These are phyloP conservation scores for Eidolon dupreanum DNA, from an alignment of 2,797 vertebrate genomes.

Conservation along the genomic window DNA sequence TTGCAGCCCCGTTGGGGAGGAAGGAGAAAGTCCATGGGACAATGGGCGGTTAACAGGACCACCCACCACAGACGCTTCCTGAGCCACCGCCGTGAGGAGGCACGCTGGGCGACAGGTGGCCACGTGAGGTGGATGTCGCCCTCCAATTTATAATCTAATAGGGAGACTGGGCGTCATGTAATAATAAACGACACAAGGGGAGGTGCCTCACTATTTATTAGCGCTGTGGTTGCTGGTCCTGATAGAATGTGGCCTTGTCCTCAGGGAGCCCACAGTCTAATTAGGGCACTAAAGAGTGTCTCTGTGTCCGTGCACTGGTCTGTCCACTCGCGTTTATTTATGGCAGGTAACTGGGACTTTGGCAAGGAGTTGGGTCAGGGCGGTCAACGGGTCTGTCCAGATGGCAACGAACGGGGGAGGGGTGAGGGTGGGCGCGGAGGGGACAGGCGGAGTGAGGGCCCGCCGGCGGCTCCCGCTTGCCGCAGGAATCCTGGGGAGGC, in stretches of 20 bases:
- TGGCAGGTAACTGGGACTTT: not conserved
- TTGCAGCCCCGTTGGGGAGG: not conserved
- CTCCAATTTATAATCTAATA: not conserved
- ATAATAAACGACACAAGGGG: too few relatives aligned
- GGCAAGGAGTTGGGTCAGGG: not conserved
- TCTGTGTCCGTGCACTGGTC: fast-evolving
- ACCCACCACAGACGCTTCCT: too few relatives aligned
- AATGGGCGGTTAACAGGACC: not conserved
- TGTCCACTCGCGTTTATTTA: not conserved
- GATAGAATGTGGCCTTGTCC: not conserved
- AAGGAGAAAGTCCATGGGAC: not conserved
- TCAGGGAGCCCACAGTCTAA: not conserved
- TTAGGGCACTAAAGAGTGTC: not conserved
- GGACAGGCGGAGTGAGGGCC: too few relatives aligned
- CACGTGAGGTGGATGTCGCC: too few relatives aligned
- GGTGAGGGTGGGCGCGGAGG: not conserved
- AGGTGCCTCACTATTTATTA: fast-evolving
- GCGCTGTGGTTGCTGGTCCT: not conserved
- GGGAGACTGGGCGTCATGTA: fast-evolving
- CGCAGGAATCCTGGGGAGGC: not conserved
- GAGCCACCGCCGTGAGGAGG: not conserved
- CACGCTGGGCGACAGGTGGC: fast-evolving
- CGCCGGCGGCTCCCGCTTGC: not conserved
- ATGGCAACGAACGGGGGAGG: not conserved
- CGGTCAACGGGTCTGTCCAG: not conserved